A percentile compares a stretch with the other conserved stretches of the same genome.
These are phyloP conservation scores for Mus spretus DNA, from an alignment of 2,797 vertebrate species.

Conservation along the genomic window DNA sequence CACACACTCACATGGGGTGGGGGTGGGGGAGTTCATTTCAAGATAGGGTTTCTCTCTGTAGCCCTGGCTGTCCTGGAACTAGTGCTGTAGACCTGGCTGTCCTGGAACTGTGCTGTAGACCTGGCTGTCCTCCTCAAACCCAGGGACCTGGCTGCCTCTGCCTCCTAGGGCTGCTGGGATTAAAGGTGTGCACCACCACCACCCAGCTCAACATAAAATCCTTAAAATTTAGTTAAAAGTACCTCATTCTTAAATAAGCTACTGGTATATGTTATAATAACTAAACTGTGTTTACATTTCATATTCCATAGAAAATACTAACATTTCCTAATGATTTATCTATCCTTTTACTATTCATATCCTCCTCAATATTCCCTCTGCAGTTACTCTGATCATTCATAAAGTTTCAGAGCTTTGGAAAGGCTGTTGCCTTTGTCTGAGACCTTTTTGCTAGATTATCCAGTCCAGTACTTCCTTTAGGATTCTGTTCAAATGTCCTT, in stretches of 20 bases:
- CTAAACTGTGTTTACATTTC: not conserved
- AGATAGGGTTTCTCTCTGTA: not conserved
- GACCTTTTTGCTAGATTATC: not conserved
- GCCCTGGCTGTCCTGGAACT: not conserved
- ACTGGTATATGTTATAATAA: not conserved
- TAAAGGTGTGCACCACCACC: not conserved
- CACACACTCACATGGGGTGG: not conserved
- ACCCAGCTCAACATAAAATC: not conserved
- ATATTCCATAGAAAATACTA: not conserved
- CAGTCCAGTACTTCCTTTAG: not conserved
- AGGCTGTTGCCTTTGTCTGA: not conserved
- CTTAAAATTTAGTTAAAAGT: constrained; percentile 28
- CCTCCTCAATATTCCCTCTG: not conserved
- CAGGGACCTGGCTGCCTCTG: not conserved
- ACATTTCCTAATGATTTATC: constrained; percentile 8
- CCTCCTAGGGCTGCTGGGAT: not conserved
- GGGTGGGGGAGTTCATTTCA: too few relatives aligned
- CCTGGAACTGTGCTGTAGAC: not conserved
- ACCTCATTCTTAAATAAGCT: not conserved
- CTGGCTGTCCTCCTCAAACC: not conserved
- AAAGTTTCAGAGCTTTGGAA: not conserved
- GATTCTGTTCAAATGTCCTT: not conserved
- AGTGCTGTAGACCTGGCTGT: not conserved
- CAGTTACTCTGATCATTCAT: not conserved
- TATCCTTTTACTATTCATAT: not conserved